Evolutionary conservation across 2,113 vertebrate species (phyloP).

Genomic region (Hippolais icterina): DNA sequence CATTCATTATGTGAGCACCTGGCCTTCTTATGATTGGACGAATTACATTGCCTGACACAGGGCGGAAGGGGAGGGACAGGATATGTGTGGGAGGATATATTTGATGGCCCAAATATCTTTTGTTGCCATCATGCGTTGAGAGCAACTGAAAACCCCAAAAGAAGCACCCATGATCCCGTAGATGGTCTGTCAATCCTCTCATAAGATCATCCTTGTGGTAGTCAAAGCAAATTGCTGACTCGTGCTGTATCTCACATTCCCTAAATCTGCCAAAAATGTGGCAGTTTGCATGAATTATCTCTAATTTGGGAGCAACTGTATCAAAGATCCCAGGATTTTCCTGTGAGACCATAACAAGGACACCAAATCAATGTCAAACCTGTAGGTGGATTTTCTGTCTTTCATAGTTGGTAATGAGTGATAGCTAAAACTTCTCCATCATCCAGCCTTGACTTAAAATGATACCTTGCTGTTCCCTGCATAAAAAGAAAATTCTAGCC

Average conservation of each 20-base stretch:
- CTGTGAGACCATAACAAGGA: neutral
- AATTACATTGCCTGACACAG: accelerated
- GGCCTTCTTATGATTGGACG: neutral
- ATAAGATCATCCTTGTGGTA: accelerated
- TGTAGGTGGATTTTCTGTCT: neutral
- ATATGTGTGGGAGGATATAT: neutral
- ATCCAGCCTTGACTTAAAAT: neutral
- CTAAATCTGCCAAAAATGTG: neutral
- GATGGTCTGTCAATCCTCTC: neutral
- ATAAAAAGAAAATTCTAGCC: neutral
- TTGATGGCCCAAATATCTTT: neutral
- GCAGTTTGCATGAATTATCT: neutral
- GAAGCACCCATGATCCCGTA: accelerated
- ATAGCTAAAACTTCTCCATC: neutral
- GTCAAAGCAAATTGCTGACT: neutral
- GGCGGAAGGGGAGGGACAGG: neutral
- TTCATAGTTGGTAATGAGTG: neutral
- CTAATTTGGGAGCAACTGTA: neutral
- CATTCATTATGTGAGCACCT: neutral
- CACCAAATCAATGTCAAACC: neutral
- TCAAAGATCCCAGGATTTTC: neutral
- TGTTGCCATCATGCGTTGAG: neutral
- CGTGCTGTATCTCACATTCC: accelerated
- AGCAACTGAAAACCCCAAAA: neutral
- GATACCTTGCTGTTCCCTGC: neutral